Conservation (phyloP, 2,888 invertebrate species). For the Brachynemurus nebulosus region DNA sequence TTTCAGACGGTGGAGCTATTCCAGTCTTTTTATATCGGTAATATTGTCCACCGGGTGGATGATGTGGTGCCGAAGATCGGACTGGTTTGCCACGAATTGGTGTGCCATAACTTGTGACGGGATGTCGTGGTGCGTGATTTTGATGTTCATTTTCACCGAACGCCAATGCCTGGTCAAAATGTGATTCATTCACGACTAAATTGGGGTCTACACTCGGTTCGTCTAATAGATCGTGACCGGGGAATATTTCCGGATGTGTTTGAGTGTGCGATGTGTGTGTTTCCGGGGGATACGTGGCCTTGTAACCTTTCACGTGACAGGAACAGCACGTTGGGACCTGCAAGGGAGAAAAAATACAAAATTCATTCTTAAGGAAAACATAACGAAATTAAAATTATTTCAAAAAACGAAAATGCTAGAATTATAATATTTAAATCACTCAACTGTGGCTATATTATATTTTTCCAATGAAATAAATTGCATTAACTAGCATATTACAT, state of each 20-base stretch:
- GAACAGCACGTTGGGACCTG: constrained; percentile 69
- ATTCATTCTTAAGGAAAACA: no score
- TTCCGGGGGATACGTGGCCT: constrained; percentile 50
- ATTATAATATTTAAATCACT: no score
- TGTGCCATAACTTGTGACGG: constrained; percentile 10
- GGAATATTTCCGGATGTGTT: constrained; percentile 39
- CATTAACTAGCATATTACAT: no score
- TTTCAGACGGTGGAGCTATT: constrained; percentile 9
- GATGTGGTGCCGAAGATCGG: constrained; percentile 13
- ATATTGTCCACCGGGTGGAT: no score
- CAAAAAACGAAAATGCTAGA: no score
- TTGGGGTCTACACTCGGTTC: constrained; percentile 8
- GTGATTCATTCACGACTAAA: constrained; percentile 13
- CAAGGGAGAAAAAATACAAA: no score
- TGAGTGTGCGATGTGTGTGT: constrained; percentile 36
- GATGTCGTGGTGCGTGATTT: constrained; percentile 8
- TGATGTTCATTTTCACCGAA: constrained; percentile 11
- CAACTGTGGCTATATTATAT: no score
- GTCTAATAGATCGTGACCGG: constrained; percentile 34
- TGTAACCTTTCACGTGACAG: constrained; percentile 66
- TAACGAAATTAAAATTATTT: no score
- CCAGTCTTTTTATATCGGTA: no score
- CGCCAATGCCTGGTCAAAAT: constrained; percentile 9
- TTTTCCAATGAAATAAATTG: no score
- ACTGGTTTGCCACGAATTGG: constrained; percentile 12